Conservation (phyloP, 2,888 invertebrate genomes). For the Zele albiditarsus region DNA sequence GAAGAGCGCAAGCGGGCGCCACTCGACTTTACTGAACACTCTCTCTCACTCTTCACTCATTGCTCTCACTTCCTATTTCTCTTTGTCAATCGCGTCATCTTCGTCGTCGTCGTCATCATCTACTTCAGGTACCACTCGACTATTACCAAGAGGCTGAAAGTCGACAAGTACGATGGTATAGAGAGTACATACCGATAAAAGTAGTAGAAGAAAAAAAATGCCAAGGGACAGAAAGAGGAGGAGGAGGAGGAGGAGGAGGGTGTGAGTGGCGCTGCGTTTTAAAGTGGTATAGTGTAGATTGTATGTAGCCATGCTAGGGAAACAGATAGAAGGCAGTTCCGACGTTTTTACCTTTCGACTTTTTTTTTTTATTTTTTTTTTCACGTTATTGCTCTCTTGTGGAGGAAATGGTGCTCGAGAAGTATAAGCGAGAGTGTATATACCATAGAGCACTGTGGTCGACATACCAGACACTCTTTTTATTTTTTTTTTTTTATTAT, state of each 20-base stretch:
- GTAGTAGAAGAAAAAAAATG: not conserved
- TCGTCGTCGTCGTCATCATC: conserved; percentile 18
- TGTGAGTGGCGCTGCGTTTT: not conserved
- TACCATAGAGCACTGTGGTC: not conserved
- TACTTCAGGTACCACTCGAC: conserved; percentile 21
- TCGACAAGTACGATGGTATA: conserved; percentile 3
- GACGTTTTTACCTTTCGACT: conserved; percentile 45
- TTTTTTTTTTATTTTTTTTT: not conserved
- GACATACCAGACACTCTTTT: conserved; percentile 8
- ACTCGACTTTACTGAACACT: conserved; percentile 33
- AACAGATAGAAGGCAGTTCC: conserved; percentile 44
- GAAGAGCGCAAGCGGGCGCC: conserved; percentile 19
- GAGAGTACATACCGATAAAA: not conserved
- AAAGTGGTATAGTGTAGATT: not conserved
- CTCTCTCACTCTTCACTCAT: conserved; percentile 14
- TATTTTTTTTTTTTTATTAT: conserved; percentile 26
- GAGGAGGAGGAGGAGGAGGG: not conserved
- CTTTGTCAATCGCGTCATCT: conserved; percentile 15
- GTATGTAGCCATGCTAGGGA: conserved; percentile 8
- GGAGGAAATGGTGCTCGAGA: conserved; percentile 44
- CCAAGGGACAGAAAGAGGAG: not conserved
- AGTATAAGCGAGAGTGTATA: conserved; percentile 26
- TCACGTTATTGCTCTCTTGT: conserved; percentile 49
- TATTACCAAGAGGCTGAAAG: conserved; percentile 15
- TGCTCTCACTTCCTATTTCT: not conserved